Evolutionary conservation across 2,797 vertebrate genomes (phyloP), one percentile per base, ranked within the genome.

Genomic region (Eulemur rubriventer): DNA sequence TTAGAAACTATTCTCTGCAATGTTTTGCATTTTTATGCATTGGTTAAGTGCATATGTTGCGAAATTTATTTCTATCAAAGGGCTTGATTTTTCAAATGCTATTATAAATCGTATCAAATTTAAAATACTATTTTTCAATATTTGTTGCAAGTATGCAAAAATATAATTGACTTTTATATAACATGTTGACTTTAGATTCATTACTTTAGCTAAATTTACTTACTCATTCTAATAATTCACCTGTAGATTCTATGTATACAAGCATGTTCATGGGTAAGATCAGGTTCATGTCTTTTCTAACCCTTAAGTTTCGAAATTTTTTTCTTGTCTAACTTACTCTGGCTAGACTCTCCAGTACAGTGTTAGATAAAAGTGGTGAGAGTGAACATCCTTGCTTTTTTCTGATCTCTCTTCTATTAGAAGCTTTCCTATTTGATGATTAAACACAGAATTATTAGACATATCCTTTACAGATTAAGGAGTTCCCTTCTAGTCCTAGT

Each of bases 1-100:
- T 79, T 50, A 78, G 69, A 94, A 82, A 78, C 17, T 55, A 83
- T 70, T 81, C 30, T 96, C 61, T 91, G 48, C 57, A 89, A 78
- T 83, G 26, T 81, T 95, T 79, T 72, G 2, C 4, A 73, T 35
- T 94, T 89, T 91, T 89, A 61, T 48, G n/a, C n/a, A 35, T 73
- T 89, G 43, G 41, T 63, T 43, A 69, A 43, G 20, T 57, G 13
- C 8, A 20, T 89, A 83, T 83, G 83, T 97, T 95, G 81, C 24
- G 87, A 87, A 86, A 70, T 89, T 70, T 91, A 69, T 95, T 96
- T 30, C 59, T 89, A 41, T 46, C 33, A 17, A 38, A 11, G 26
- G 43, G n/a, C 26, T 85, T 94, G 26, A 86, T 65, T 88, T 86
- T 91, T 76, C 57, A 91, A 97, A 67, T 95, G 33, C 4, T 35